Evolutionary conservation across 2,888 invertebrate species (phyloP).

Genomic region (Noctua fimbriata): DNA sequence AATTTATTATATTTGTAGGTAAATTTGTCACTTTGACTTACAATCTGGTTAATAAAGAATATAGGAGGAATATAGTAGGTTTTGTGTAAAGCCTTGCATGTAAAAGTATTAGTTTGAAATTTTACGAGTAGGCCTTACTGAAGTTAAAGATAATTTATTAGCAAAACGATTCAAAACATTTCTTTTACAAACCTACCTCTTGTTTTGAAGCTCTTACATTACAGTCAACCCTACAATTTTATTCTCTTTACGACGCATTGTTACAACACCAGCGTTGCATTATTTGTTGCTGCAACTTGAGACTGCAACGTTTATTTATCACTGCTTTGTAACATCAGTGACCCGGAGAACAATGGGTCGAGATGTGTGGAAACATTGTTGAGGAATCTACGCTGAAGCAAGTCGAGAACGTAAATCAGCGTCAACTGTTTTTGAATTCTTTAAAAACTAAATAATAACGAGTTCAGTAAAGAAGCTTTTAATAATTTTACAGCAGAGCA

Average conservation of each 20-base stretch:
- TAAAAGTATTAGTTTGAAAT: not conserved
- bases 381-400: not conserved
- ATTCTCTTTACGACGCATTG: constrained; percentile 49
- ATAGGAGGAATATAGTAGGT: too few relatives aligned
- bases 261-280: constrained; percentile 23
- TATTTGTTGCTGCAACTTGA: constrained; percentile 48
- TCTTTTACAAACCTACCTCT: not conserved
- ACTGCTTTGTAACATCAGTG: constrained; percentile 36
- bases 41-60: not conserved
- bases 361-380: constrained; percentile 14
- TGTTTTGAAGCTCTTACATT: not conserved
- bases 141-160: not conserved
- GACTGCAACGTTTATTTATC: constrained; percentile 31
- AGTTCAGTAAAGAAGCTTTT: not conserved
- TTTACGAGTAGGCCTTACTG: too few relatives aligned
- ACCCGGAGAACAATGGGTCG: constrained; percentile 41
- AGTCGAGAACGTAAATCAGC: not conserved
- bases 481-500: not conserved
- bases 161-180: not conserved
- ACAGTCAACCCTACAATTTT: constrained; percentile 25
- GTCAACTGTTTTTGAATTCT: not conserved
- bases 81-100: not conserved
- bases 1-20: not conserved
- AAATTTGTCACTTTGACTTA: not conserved
- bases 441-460: not conserved